Evolutionary conservation across 2,797 vertebrate genomes (phyloP), one percentile per base, ranked within the genome.

Genomic region (Phoeniculus purpureus): DNA sequence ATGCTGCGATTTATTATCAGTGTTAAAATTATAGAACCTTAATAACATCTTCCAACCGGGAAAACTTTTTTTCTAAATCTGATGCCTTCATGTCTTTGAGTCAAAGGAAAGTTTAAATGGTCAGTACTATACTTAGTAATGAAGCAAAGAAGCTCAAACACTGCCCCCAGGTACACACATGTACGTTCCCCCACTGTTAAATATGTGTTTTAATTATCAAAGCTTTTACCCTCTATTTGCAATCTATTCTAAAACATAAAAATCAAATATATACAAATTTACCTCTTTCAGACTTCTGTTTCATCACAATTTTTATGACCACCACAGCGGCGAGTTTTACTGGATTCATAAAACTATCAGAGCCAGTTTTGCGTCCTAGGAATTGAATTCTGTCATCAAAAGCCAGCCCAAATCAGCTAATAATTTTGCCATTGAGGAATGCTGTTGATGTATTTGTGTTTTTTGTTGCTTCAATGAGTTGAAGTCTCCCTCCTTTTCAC

Each of bases 291-390:
- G 72, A 26, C 19, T 85, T 89, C 47, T 64, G 48, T 72, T 89
- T 91, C 51, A 76, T 72, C 17, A 23, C 15, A 18, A 0, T 68
- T 61, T 84, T 89, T 81, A 62, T 52, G 59, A 23, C 59, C 21
- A 70, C 13, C 14, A 13, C 32, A 74, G 31, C 23, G 89, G 25
- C 71, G 32, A 80, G 84, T 40, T 70, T 90, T 62, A 67, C 47
- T 76, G 76, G 43, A 70, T 85, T 89, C 15, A 20, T 90, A 65
- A 94, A 89, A 76, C 76, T 67, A 82, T 58, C 81, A 47, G 52
- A 76, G 20, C 32, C 22, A 34, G 31, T 82, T 90, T 81, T 92
- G 61, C 70, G 12, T 89, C 47, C 16, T 50, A 76, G 56, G 17
- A 47, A 50, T 74, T 92, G 26, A 85, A 68, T 80, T 73, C 67